Percentiles rank a stretch among this genome's conserved stretches.
Conservation (phyloP, 2,797 vertebrate genomes). For the Acrossocheilus wenchowensis region DNA sequence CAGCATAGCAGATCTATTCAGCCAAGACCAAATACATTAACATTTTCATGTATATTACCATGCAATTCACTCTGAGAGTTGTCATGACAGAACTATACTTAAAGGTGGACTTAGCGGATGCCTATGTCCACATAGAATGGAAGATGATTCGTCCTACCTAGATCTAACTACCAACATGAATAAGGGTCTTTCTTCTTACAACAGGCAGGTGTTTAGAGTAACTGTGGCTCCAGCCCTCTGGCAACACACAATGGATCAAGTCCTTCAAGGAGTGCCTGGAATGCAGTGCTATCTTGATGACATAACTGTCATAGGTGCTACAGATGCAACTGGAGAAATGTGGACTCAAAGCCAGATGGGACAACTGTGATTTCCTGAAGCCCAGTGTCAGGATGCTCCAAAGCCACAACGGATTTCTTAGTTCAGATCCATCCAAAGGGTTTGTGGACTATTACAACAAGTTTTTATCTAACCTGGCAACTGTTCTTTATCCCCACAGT, state of each 20-base stretch:
- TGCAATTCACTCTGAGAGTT: too few species aligned
- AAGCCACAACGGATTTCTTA: not conserved
- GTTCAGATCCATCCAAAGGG: too few species aligned
- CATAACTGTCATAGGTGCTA: not conserved
- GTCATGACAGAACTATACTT: too few species aligned
- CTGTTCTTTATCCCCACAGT: not conserved
- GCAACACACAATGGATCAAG: not conserved
- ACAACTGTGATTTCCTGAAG: conserved; percentile 13
- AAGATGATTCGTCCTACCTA: not conserved
- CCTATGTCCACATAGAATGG: not conserved
- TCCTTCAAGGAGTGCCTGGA: not conserved
- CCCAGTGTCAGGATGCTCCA: not conserved
- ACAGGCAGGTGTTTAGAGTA: not conserved
- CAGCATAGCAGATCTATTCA: too few species aligned
- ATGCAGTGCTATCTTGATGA: not conserved
- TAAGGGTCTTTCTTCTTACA: not conserved
- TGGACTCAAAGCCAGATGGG: not conserved
- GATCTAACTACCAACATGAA: not conserved
- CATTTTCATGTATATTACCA: too few species aligned
- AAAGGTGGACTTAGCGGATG: not conserved
- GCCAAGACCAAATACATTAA: too few species aligned
- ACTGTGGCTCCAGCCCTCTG: not conserved
- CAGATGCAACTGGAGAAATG: not conserved
- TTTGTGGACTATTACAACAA: too few species aligned
- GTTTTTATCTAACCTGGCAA: too few species aligned